A percentile compares a stretch with the other conserved stretches of the same genome.
Conservation (phyloP, 2,888 invertebrate genomes). For the Polydrusus cervinus region DNA sequence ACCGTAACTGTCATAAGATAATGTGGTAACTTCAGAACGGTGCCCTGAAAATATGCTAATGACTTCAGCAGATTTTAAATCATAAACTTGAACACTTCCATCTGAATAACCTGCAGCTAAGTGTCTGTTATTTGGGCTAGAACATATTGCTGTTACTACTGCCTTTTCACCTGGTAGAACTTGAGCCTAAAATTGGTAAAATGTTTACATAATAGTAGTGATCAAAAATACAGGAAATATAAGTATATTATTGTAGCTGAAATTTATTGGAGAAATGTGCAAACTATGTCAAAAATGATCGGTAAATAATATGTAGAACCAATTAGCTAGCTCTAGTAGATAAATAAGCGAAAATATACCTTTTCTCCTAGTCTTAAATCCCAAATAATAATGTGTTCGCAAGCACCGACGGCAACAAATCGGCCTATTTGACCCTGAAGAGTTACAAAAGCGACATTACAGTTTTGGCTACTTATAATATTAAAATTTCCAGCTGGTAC, state of each 20-base stretch:
- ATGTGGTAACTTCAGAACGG: slow-evolving; percentile 85
- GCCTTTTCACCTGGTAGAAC: slow-evolving; percentile 87
- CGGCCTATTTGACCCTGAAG: slow-evolving; percentile 85
- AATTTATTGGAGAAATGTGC: slow-evolving; percentile 21
- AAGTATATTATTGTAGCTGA: too few relatives aligned
- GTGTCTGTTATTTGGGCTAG: slow-evolving; percentile 84
- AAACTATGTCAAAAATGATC: background rate
- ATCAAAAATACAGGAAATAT: background rate
- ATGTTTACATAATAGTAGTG: slow-evolving; percentile 54
- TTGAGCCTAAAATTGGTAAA: slow-evolving; percentile 76
- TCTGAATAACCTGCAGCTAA: slow-evolving; percentile 95
- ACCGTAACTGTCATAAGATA: slow-evolving; percentile 89
- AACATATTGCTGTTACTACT: slow-evolving; percentile 84
- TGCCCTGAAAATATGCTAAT: slow-evolving; percentile 89
- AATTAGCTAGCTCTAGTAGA: background rate
- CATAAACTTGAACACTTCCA: slow-evolving; percentile 89
- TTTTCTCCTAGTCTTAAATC: slow-evolving; percentile 91
- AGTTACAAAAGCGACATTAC: slow-evolving; percentile 87
- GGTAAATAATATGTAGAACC: too few relatives aligned
- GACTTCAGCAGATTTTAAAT: slow-evolving; percentile 82
- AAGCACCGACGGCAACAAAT: slow-evolving; percentile 92
- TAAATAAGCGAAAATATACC: slow-evolving; percentile 70
- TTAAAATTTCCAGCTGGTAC: slow-evolving; percentile 89
- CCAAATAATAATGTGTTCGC: slow-evolving; percentile 96
- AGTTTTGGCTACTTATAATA: slow-evolving; percentile 86